Percentiles rank a stretch among this genome's conserved stretches.
These are phyloP conservation scores for Sciaenops ocellatus DNA, from an alignment of 2,797 vertebrate species.

Conservation along the genomic window DNA sequence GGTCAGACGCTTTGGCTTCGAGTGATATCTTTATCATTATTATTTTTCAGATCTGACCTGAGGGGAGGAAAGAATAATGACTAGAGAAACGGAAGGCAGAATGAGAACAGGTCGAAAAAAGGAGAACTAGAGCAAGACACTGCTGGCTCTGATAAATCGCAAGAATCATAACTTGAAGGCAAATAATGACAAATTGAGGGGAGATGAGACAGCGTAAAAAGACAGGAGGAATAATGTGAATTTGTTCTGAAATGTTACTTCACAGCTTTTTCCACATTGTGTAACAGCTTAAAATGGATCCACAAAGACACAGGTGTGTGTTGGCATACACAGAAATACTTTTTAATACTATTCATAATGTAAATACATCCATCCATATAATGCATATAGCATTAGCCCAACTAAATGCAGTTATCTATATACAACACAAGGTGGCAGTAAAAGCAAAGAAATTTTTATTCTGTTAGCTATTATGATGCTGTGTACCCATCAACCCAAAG, in stretches of 20 bases:
- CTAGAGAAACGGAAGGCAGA: slow-evolving; percentile 16
- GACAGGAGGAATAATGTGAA: background rate
- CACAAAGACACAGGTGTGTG: background rate
- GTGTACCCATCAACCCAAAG: background rate
- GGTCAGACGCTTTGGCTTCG: slow-evolving; percentile 18
- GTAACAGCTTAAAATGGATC: background rate
- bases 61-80: slow-evolving; percentile 35
- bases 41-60: slow-evolving; percentile 27
- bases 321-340: background rate
- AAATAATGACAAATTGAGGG: slow-evolving; percentile 2
- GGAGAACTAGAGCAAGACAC: slow-evolving; percentile 39
- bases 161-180: background rate
- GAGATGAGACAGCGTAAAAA: slow-evolving; percentile 1
- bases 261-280: background rate
- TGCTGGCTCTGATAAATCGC: slow-evolving; percentile 10
- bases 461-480: background rate
- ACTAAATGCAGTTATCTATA: background rate
- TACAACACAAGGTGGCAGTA: slow-evolving; percentile 68
- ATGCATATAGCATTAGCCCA: accelerated
- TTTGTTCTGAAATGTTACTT: background rate
- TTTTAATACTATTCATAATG: background rate
- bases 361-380: background rate
- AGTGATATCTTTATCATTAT: slow-evolving; percentile 15
- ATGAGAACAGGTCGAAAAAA: slow-evolving; percentile 30
- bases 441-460: slow-evolving; percentile 46